Base-by-base conservation (phyloP, 2,113 vertebrate species). In the Oplegnathus fasciatus region DNA sequence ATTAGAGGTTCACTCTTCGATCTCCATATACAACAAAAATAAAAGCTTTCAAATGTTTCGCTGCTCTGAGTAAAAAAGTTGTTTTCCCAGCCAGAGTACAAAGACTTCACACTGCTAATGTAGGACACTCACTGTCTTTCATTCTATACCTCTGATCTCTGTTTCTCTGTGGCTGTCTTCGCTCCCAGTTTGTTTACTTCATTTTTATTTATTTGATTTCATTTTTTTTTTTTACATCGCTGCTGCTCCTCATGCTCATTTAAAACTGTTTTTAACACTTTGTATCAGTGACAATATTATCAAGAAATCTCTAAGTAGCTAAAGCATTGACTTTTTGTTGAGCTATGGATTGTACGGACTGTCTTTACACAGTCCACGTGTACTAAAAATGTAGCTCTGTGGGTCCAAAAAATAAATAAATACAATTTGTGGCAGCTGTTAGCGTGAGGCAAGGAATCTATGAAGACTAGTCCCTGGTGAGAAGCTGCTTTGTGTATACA, bases 111-210 rank as follows among this genome's bases (percentile, higher is more conserved):
- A 24, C 34, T 73, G 40, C 52, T 78, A 60, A 86, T 82, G 78
- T 85, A 88, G 89, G 76, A 82, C 88, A 82, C 80, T 65, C 44
- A 18, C 57, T 67, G 68, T 71, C 62, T 88, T 75, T 84, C 48
- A 74, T 75, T 68, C 83, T 77, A 52, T 62, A 83, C 55, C 81
- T 91, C 83, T 85, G 88, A 90, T 91, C 78, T 80, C 44, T 66
- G 75, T 60, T 71, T 73, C 68, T 87, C 69, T 46, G 66, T 37
- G 73, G 64, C 82, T 85, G 78, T 88, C 84, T 86, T 57, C 24
- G 20, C 83, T 76, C 61, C 52, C 46, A 69, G 61, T 82, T 86
- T 89, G 76, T 88, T 91, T 86, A 83, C 62, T 86, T 84, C 65
- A 40, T 48, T 75, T 71, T 50, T 80, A 42, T 75, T 72, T 68